Evolutionary conservation across 2,113 vertebrate genomes (phyloP).

Genomic region (Stegostoma tigrinum): DNA sequence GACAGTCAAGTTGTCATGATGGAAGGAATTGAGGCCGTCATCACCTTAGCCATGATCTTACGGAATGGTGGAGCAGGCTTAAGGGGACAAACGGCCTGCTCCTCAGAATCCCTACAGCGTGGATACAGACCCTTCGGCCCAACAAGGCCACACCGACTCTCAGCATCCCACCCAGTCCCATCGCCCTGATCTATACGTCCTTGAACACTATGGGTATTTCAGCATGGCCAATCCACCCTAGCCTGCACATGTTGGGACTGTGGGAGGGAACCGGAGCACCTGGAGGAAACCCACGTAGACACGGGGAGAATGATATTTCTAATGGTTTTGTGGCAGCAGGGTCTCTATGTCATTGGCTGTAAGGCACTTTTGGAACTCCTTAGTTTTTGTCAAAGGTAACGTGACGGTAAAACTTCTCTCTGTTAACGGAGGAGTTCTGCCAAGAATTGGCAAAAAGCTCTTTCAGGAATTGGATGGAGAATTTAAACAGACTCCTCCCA

Average conservation of each 20-base stretch:
- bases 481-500: background rate
- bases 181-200: too few species aligned
- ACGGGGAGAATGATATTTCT: too few species aligned
- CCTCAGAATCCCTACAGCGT: too few species aligned
- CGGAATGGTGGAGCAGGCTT: background rate
- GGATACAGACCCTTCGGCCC: too few species aligned
- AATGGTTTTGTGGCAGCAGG: background rate
- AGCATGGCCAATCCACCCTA: too few species aligned
- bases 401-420: background rate
- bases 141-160: too few species aligned
- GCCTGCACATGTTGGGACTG: too few species aligned
- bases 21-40: background rate
- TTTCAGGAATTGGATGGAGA: background rate
- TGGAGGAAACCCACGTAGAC: too few species aligned
- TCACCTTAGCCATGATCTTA: background rate
- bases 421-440: background rate
- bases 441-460: background rate
- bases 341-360: background rate
- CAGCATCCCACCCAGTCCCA: too few species aligned
- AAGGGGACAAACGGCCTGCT: background rate
- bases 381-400: background rate
- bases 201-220: too few species aligned
- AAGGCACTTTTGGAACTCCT: background rate
- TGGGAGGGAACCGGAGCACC: too few species aligned
- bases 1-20: background rate